Percentiles rank a stretch among this genome's conserved stretches.
Conservation (phyloP, 2,113 vertebrate species). For the Poicephalus meyeri region DNA sequence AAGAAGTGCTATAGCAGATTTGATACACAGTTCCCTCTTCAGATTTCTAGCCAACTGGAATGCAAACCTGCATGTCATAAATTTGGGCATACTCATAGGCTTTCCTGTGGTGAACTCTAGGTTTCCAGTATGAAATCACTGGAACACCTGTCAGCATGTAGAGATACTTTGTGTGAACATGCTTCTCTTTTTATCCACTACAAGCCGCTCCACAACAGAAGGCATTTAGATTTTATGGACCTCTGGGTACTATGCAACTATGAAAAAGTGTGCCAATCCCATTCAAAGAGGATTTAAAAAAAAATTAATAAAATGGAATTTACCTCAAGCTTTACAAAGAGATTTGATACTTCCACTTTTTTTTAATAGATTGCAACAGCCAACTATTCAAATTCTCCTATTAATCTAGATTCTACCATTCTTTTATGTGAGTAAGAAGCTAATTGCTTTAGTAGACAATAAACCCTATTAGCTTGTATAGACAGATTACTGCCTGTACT, state of each 20-base stretch:
- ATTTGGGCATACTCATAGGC: constrained; percentile 16
- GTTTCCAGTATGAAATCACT: constrained; percentile 49
- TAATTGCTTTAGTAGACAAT: background rate
- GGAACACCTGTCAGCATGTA: constrained; percentile 32
- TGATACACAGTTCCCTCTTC: background rate
- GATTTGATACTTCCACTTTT: background rate
- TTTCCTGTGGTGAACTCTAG: constrained; percentile 35
- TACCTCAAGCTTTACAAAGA: background rate
- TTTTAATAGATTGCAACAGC: background rate
- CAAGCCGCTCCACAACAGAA: background rate
- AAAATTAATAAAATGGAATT: background rate
- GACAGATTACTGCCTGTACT: background rate
- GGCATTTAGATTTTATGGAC: constrained; percentile 40
- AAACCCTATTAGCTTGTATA: background rate
- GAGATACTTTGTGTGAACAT: background rate
- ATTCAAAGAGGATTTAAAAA: background rate
- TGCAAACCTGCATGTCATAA: background rate
- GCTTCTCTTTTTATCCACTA: background rate
- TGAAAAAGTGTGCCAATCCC: background rate
- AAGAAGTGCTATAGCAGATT: background rate
- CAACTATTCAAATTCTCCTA: background rate
- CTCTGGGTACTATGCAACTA: background rate
- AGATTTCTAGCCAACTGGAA: constrained; percentile 16
- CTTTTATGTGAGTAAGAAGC: background rate
- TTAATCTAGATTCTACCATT: background rate